phyloP scores from a whole-genome alignment of 2,888 invertebrate species.

The Idaea biselata region DNA sequence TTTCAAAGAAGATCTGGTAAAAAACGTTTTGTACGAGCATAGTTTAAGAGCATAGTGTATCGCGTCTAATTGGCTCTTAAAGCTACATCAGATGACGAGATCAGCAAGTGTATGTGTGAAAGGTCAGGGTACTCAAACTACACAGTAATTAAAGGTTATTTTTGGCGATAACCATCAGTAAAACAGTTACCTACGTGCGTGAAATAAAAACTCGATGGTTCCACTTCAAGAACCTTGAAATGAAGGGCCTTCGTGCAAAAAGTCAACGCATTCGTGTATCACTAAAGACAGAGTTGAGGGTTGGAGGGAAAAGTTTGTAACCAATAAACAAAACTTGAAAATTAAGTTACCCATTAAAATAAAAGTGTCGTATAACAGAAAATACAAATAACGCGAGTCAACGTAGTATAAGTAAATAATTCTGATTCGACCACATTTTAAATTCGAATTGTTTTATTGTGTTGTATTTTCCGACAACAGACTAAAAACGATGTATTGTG shows the following conservation, averaged over 20 bases:
- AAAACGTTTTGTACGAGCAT: slow-evolving; percentile 6
- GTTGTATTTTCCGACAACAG: neutral
- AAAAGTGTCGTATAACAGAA: slow-evolving; percentile 1
- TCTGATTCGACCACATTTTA: neutral
- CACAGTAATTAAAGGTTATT: slow-evolving; percentile 80
- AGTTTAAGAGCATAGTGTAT: slow-evolving; percentile 23
- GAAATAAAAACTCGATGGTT: slow-evolving; percentile 71
- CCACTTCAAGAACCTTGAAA: slow-evolving; percentile 60
- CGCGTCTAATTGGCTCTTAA: slow-evolving; percentile 51
- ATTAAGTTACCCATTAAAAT: slow-evolving; percentile 7
- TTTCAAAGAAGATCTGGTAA: slow-evolving; percentile 7
- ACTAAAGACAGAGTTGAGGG: slow-evolving; percentile 37
- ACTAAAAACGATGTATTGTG: neutral
- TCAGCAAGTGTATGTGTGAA: slow-evolving; percentile 63
- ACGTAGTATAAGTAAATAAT: neutral
- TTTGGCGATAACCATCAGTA: slow-evolving; percentile 79
- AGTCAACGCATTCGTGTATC: slow-evolving; percentile 55
- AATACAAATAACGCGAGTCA: neutral
- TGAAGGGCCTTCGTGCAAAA: slow-evolving; percentile 61
- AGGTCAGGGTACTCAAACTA: slow-evolving; percentile 78
- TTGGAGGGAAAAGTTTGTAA: slow-evolving; percentile 28
- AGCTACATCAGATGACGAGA: slow-evolving; percentile 48
- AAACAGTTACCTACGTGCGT: slow-evolving; percentile 74
- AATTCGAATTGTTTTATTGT: slow-evolving; percentile 2
- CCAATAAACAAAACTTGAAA: slow-evolving; percentile 16